Percentiles rank a stretch among this genome's conserved stretches.
phyloP scores from a whole-genome alignment of 2,113 vertebrate genomes.

The Gobius niger region DNA sequence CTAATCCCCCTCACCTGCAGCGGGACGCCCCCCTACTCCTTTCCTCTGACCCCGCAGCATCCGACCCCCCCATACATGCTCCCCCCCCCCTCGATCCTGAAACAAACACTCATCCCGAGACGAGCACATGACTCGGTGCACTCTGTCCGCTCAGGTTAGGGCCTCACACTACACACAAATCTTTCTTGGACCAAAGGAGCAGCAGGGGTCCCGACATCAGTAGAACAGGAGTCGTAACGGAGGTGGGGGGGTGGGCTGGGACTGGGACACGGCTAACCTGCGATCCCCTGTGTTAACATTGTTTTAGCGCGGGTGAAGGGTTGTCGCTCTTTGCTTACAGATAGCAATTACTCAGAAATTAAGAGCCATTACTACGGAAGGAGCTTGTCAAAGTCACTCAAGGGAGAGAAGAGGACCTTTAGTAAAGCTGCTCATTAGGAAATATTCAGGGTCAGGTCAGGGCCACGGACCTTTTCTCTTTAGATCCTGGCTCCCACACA shows the following conservation, averaged over 20 bases:
- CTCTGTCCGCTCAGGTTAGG: slow-evolving; percentile 77
- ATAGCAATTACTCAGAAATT: slow-evolving; percentile 81
- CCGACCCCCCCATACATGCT: slow-evolving; percentile 40
- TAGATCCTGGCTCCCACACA: slow-evolving; percentile 70
- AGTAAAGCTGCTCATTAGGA: slow-evolving; percentile 69
- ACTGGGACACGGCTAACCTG: slow-evolving; percentile 64
- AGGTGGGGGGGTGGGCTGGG: slow-evolving; percentile 11
- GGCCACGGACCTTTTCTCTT: slow-evolving; percentile 69
- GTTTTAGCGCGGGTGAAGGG: slow-evolving; percentile 63
- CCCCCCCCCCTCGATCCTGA: slow-evolving; percentile 46
- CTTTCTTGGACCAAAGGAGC: slow-evolving; percentile 68
- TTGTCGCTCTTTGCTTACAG: slow-evolving; percentile 71
- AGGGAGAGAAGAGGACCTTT: slow-evolving; percentile 61
- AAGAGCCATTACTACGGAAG: slow-evolving; percentile 76
- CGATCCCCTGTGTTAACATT: slow-evolving; percentile 60
- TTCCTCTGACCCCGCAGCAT: slow-evolving; percentile 72
- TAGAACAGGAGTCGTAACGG: slow-evolving; percentile 21
- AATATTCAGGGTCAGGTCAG: slow-evolving; percentile 76
- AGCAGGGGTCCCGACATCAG: slow-evolving; percentile 65
- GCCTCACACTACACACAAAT: slow-evolving; percentile 76
- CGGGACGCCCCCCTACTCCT: slow-evolving; percentile 37
- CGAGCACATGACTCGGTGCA: slow-evolving; percentile 78
- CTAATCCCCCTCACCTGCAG: slow-evolving; percentile 83
- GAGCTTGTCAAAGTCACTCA: slow-evolving; percentile 78
- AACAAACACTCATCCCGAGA: slow-evolving; percentile 78